Evolutionary conservation across 2,888 invertebrate species (phyloP).

Genomic region (Drosophila pullipes): DNA sequence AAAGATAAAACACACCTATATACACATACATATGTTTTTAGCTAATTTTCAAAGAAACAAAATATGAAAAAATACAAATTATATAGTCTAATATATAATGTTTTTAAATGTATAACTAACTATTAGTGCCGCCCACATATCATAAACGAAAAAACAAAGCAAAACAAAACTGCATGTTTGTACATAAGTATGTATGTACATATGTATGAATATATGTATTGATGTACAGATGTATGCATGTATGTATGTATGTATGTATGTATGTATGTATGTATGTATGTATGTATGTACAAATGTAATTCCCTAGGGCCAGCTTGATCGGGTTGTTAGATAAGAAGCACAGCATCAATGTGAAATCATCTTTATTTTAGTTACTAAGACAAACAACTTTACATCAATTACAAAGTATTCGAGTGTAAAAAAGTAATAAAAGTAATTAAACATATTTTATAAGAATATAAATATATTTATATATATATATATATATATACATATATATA

Average conservation of each 20-base stretch:
- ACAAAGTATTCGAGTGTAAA: conserved; percentile 61
- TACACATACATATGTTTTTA: conserved; percentile 3
- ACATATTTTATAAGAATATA: conserved; percentile 17
- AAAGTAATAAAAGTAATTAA: conserved; percentile 20
- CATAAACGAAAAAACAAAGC: conserved; percentile 5
- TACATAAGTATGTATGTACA: conserved; percentile 6
- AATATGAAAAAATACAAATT: background rate
- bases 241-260: background rate
- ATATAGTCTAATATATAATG: conserved; percentile 3
- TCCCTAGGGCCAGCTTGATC: conserved; percentile 47
- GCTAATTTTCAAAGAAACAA: conserved; percentile 5
- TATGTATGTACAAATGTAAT: background rate
- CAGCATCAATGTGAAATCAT: conserved; percentile 63
- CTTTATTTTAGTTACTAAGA: conserved; percentile 50
- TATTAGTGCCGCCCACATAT: conserved; percentile 35
- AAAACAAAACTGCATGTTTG: background rate
- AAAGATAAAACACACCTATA: background rate
- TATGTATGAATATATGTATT: background rate
- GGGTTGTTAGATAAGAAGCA: conserved; percentile 34
- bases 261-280: background rate
- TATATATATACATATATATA: conserved; percentile 29
- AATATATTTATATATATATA: conserved; percentile 16
- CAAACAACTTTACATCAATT: conserved; percentile 55
- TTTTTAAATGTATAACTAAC: conserved; percentile 15
- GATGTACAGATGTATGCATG: background rate